A percentile compares a stretch with the other conserved stretches of the same genome.
These are phyloP conservation scores for Pampus argenteus DNA, from an alignment of 2,797 vertebrate species.

Conservation along the genomic window DNA sequence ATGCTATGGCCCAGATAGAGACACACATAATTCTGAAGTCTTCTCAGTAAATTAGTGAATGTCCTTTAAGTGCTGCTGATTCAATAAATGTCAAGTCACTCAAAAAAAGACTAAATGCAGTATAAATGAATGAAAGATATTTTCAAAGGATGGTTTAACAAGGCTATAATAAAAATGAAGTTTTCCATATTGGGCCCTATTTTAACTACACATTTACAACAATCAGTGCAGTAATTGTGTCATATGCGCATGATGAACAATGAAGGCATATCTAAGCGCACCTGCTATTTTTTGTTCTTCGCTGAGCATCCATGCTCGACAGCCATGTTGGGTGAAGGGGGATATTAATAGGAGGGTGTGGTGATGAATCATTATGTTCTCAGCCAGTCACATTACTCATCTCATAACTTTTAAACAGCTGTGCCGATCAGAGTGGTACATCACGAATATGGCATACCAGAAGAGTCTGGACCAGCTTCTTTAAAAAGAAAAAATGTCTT, in stretches of 20 bases:
- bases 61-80: neutral
- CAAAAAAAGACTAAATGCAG: constrained; percentile 23
- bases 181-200: neutral
- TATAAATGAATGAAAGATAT: constrained; percentile 22
- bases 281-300: constrained; percentile 45
- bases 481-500: neutral
- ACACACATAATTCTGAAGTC: neutral
- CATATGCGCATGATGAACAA: constrained; percentile 6
- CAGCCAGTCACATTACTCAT: constrained; percentile 57
- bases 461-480: constrained; percentile 3
- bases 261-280: constrained; percentile 13
- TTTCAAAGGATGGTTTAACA: constrained; percentile 24
- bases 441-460: constrained; percentile 16
- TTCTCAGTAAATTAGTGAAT: constrained; percentile 7
- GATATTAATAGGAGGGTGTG: constrained; percentile 44
- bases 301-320: constrained; percentile 30
- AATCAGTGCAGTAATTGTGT: neutral
- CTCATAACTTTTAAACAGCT: constrained; percentile 55
- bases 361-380: constrained; percentile 60
- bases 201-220: constrained; percentile 9
- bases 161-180: constrained; percentile 10
- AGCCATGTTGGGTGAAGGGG: constrained; percentile 33
- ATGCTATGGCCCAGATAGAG: neutral
- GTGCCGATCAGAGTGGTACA: constrained; percentile 43
- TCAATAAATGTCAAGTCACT: constrained; percentile 19